A percentile compares a stretch with the other conserved stretches of the same genome.
Evolutionary conservation across 2,113 vertebrate genomes (phyloP).

Genomic region (Falcunculus frontatus): DNA sequence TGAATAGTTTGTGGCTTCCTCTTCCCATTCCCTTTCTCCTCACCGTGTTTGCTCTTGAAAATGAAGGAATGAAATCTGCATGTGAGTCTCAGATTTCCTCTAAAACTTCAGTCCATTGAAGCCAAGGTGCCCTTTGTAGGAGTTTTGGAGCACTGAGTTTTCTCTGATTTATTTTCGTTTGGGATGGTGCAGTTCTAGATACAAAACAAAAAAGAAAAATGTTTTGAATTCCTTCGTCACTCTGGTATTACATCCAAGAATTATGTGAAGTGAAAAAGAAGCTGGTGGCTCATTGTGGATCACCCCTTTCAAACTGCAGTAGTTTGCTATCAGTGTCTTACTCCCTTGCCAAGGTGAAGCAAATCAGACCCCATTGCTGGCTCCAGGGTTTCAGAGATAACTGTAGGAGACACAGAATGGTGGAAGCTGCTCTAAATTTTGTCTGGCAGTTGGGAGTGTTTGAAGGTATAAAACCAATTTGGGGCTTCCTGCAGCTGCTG

Average conservation of each 20-base stretch:
- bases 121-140: background rate
- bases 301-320: background rate
- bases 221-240: background rate
- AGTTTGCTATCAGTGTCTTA: background rate
- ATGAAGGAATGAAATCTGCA: background rate
- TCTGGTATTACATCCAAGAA: background rate
- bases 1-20: background rate
- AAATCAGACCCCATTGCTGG: background rate
- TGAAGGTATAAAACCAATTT: background rate
- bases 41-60: background rate
- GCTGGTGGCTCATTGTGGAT: background rate
- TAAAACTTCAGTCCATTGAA: background rate
- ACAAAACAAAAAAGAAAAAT: background rate
- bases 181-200: background rate
- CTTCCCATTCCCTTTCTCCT: conserved; percentile 2
- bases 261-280: background rate
- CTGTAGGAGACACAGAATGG: background rate
- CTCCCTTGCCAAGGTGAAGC: background rate
- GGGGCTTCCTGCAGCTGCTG: background rate
- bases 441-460: background rate
- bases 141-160: background rate
- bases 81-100: background rate
- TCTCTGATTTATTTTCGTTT: background rate
- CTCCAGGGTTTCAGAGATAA: background rate
- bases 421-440: background rate